Base-by-base conservation (phyloP, 1,140 invertebrate species). In the Caligus rogercresseyi region DNA sequence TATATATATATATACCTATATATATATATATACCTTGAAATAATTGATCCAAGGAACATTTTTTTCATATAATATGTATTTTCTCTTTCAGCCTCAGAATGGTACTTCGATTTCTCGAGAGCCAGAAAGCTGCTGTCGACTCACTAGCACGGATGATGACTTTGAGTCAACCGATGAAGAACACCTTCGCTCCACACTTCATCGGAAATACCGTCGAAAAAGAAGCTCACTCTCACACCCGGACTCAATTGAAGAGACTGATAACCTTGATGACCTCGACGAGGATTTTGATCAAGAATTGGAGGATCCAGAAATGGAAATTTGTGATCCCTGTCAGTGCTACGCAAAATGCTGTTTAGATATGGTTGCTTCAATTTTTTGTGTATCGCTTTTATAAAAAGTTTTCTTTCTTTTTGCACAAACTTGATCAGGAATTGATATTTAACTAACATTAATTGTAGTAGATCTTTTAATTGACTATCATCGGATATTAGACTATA, bases 291-390 rank as follows among this genome's bases (percentile, higher is more conserved):
- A 60, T 11, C 25, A 25, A 15, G 57, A 60, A 18, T 15, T 21
- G 2, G 24, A 18, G 7, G 24, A 25, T 21, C 24, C 21, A 15
- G 57, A 60, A 60, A 60, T 60, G 57, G 57, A 60, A 43, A 24
- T 25, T 43, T 60, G 57, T 31, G 57, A 60, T 60, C 57, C 57
- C 15, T 60, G 57, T 18, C 25, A 60, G 16, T 60, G 57, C 26
- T 60, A 60, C 20, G 57, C 25, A 20, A 60, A 60, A 43, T 60
- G 57, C n/a, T 60, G 57, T 19, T 31, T 60, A n/a, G 57, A 60
- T 31, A 31, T 60, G 57, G 57, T 60, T 18, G 57, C 57, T 2
- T 60, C 57, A 18, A 25, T 60, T 16, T 60, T 60, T 25, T 60
- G 57, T 43, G 57, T 60, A 11, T 60, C 57, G n/a, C 57, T 60